Evolutionary conservation across 2,113 vertebrate species (phyloP).

Genomic region (Ibidorhyncha struthersii): DNA sequence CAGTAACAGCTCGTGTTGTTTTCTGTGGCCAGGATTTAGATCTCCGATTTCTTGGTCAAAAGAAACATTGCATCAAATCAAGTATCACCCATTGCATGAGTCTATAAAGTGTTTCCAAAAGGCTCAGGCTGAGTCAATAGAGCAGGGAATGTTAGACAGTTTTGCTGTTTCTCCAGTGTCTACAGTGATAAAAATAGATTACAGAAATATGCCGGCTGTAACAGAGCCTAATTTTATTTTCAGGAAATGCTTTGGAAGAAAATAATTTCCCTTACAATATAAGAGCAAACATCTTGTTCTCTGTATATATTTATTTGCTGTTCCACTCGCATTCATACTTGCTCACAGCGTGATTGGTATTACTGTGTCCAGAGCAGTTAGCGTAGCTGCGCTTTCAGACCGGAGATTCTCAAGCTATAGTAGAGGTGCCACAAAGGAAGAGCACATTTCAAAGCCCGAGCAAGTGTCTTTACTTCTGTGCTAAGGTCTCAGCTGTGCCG

Average conservation of each 20-base stretch:
- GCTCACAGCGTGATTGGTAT: background rate
- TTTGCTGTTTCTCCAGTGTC: constrained; percentile 38
- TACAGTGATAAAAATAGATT: constrained; percentile 33
- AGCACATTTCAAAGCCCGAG: background rate
- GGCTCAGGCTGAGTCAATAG: constrained; percentile 32
- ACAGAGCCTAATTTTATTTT: constrained; percentile 32
- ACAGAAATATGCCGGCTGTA: background rate
- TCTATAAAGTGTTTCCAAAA: constrained; percentile 8
- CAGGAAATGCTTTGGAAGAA: constrained; percentile 21
- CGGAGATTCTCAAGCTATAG: background rate
- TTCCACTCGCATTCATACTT: background rate
- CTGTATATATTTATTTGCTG: background rate
- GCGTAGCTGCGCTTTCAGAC: background rate
- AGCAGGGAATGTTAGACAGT: constrained; percentile 19
- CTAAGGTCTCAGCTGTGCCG: no score
- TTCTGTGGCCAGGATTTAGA: background rate
- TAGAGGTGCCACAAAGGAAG: background rate
- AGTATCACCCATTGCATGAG: background rate
- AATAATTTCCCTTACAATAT: background rate
- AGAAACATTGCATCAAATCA: background rate
- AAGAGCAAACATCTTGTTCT: background rate
- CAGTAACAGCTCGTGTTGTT: background rate
- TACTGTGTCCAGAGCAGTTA: background rate
- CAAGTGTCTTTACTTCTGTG: background rate
- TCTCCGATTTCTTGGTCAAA: background rate